These are phyloP conservation scores for Euphonia xanthogaster DNA, from an alignment of 2,797 vertebrate species.

Conservation along the genomic window DNA sequence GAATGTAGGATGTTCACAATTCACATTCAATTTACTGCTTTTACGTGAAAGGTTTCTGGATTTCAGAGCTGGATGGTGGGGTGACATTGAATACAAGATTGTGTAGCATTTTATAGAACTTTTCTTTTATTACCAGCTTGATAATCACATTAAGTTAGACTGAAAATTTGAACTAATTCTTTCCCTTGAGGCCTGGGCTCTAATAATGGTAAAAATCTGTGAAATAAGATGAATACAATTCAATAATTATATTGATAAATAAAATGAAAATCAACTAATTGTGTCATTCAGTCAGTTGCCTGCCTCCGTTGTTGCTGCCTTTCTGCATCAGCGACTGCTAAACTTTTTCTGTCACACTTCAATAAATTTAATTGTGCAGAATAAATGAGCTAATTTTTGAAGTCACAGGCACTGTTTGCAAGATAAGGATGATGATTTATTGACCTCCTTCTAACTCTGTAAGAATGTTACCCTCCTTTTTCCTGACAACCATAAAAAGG, in stretches of 20 bases:
- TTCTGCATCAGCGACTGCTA: conserved; percentile 86
- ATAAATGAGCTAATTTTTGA: conserved; percentile 99
- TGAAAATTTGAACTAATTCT: conserved; percentile 79
- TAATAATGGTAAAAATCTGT: conserved; percentile 84
- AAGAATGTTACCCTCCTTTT: conserved; percentile 78
- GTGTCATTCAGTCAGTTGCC: conserved; percentile 87
- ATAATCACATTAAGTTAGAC: conserved; percentile 84
- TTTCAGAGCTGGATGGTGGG: conserved; percentile 55
- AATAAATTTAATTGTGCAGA: conserved; percentile 99
- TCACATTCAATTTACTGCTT: conserved; percentile 69
- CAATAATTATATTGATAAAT: conserved; percentile 92
- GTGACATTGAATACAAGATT: conserved; percentile 73
- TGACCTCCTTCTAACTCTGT: conserved; percentile 81
- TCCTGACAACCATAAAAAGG: conserved; percentile 50
- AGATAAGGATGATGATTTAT: conserved; percentile 97
- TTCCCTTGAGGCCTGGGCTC: conserved; percentile 61
- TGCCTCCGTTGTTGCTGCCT: conserved; percentile 84
- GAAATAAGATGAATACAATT: conserved; percentile 90
- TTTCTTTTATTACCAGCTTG: conserved; percentile 66
- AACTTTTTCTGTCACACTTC: conserved; percentile 98
- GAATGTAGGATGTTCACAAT: conserved; percentile 20
- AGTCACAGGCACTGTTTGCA: conserved; percentile 92
- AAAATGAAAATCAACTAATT: conserved; percentile 90
- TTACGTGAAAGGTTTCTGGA: conserved; percentile 30
- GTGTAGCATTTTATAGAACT: conserved; percentile 68